Base-by-base conservation (phyloP, 64 coral and sea anemone species). In the Porites lutea region DNA sequence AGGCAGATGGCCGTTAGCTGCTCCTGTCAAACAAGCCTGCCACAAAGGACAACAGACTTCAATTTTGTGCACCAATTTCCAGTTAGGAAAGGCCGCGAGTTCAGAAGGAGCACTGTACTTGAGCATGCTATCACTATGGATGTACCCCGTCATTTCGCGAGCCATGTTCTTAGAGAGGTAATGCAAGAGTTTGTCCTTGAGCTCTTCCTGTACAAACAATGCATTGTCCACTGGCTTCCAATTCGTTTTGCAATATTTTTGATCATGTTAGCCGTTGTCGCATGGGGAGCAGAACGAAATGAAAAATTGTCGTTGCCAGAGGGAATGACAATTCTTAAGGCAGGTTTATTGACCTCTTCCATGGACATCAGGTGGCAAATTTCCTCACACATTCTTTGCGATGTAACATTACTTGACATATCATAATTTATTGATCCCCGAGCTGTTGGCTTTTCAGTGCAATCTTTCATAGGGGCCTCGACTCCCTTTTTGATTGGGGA, bases 11-110 rank as follows among this genome's bases (percentile, higher is more conserved):
- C 43, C 52, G 15, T 74, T 87, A 3, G 69, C 85, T 5, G 85
- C 85, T 47, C 69, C 51, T 5, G 85, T 87, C 19, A 74, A 22
- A 43, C 67, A 57, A 21, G 68, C 69, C 9, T 73, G 53, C 85
- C 69, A 87, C 67, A 87, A 87, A 18, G 85, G 68, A 48, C 85
- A 87, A 59, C 52, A 87, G 18, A 87, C 13, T 49, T 72, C 74
- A n/a, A 58, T 44, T 87, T 87, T 21, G 18, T 87, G 69, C 23
- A 87, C 58, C 46, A 82, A 27, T 22, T 82, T 82, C 19, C 57
- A 6, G 13, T 85, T 85, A 18, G 61, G 48, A 19, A 85, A 63
- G 23, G 50, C 16, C 18, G 75, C 3, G 14, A 78, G 52, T 19
- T 78, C 46, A 49, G 47, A 48, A 37, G 52, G 46, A 16, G 75